Conservation (phyloP, 2,888 invertebrate species). For the Pandemis corylana region DNA sequence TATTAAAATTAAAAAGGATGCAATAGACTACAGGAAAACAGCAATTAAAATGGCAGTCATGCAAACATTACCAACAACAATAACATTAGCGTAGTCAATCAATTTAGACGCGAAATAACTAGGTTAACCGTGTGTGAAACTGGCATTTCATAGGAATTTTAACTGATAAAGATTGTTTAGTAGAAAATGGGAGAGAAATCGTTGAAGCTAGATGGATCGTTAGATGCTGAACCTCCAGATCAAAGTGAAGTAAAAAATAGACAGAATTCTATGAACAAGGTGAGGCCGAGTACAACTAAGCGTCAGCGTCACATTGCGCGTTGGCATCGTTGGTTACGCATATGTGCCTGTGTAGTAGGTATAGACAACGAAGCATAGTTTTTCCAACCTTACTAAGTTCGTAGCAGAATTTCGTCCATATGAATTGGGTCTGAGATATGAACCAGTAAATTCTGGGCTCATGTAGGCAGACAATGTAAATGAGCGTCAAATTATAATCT, state of each 20-base stretch:
- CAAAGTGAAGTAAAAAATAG: no score
- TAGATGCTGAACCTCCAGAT: neutral
- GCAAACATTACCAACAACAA: constrained; percentile 9
- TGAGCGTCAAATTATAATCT: constrained; percentile 29
- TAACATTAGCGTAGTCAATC: constrained; percentile 18
- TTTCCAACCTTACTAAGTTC: no score
- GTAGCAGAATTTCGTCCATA: no score
- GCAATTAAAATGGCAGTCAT: constrained; percentile 20
- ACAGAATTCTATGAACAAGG: no score
- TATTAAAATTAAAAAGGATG: constrained; percentile 4
- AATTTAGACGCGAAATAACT: constrained; percentile 21
- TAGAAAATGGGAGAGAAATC: neutral
- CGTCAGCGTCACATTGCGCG: no score
- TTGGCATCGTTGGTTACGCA: no score
- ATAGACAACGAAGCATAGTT: no score
- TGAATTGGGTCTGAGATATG: no score
- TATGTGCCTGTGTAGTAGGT: no score
- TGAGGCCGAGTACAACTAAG: no score
- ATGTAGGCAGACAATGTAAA: constrained; percentile 13
- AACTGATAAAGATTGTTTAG: neutral
- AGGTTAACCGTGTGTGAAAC: neutral
- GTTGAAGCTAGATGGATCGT: neutral
- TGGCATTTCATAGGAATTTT: constrained; percentile 16
- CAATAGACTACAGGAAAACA: constrained; percentile 23
- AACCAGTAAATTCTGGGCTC: constrained; percentile 2